Conservation (phyloP, 2,113 vertebrate species). For the Delphinus delphis region DNA sequence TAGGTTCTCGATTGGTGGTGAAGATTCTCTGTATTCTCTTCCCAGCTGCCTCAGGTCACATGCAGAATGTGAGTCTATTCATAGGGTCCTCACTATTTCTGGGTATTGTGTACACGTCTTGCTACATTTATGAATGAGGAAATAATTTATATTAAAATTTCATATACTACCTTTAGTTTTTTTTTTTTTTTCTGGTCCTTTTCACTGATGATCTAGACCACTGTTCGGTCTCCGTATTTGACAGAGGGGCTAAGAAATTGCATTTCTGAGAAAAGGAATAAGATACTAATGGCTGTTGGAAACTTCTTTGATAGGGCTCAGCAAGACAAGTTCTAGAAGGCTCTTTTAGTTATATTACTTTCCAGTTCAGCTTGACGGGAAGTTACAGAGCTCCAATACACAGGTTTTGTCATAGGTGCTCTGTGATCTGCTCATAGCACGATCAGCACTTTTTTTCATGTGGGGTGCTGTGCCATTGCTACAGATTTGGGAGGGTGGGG, state of each 20-base stretch:
- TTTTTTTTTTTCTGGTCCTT: background rate
- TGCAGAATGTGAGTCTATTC: background rate
- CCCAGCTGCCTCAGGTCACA: background rate
- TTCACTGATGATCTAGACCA: background rate
- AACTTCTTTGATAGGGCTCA: background rate
- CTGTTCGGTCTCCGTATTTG: background rate
- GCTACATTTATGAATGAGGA: background rate
- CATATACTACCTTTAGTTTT: background rate
- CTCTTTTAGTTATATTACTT: conserved; percentile 4
- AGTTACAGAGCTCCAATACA: background rate
- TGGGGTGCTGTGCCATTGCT: background rate
- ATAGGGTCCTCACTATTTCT: background rate
- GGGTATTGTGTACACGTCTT: background rate
- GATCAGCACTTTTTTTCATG: background rate
- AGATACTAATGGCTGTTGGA: background rate
- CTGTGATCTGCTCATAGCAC: background rate
- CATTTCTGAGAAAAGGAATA: background rate
- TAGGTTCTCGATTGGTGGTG: background rate
- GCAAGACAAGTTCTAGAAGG: background rate
- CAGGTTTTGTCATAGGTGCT: background rate
- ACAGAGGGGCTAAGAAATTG: background rate
- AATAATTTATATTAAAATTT: background rate
- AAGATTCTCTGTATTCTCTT: background rate
- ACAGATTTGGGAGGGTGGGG: background rate
- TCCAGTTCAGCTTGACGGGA: conserved; percentile 5